Evolutionary conservation across 2,888 invertebrate genomes (phyloP).

Genomic region (Microplitis deprimator): DNA sequence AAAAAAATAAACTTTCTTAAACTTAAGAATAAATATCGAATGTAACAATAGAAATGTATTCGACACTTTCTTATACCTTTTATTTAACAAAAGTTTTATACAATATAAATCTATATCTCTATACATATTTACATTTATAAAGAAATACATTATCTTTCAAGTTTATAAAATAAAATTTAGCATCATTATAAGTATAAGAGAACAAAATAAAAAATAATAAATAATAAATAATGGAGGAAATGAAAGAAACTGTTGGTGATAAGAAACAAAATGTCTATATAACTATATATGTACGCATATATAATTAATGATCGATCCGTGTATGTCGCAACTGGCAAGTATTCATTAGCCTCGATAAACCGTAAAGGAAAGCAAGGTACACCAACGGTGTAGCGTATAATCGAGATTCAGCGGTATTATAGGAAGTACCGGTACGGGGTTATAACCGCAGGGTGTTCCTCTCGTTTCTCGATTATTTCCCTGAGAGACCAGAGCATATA

Average conservation of each 20-base stretch:
- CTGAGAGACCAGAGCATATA: conserved; percentile 19
- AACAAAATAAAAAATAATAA: conserved; percentile 16
- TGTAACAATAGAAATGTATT: neutral
- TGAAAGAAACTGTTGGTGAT: conserved; percentile 33
- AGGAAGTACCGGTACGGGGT: conserved; percentile 14
- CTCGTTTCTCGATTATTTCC: conserved; percentile 17
- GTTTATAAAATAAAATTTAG: conserved; percentile 5
- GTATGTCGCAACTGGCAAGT: conserved; percentile 34
- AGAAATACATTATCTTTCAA: conserved; percentile 1
- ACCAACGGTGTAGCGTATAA: conserved; percentile 17
- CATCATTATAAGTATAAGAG: conserved; percentile 11
- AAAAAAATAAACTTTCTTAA: conserved; percentile 19
- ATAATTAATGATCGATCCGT: conserved; percentile 42
- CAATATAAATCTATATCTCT: neutral
- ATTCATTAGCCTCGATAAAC: conserved; percentile 39
- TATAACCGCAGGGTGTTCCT: conserved; percentile 20
- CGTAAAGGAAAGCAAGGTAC: conserved; percentile 6
- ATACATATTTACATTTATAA: neutral
- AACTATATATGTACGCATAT: conserved; percentile 27
- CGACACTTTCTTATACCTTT: neutral
- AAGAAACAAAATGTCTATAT: conserved; percentile 22
- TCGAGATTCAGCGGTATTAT: conserved; percentile 23
- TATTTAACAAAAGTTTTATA: neutral
- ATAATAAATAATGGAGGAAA: conserved; percentile 33
- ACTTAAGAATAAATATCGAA: neutral